Base-by-base conservation (phyloP, 2,113 vertebrate genomes). In the Trematocara unimaculatum region DNA sequence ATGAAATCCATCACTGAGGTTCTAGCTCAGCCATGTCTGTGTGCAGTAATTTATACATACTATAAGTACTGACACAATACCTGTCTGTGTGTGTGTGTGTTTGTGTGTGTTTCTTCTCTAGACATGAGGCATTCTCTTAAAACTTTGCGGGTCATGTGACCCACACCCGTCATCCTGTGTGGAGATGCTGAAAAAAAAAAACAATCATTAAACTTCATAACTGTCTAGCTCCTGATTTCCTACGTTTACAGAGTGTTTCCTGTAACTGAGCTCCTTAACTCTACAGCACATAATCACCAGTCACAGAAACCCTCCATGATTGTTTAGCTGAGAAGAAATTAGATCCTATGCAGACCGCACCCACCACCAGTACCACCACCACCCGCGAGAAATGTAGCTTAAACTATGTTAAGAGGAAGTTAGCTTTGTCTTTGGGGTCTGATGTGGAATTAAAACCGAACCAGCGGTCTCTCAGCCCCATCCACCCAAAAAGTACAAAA, bases 401-500 rank as follows among this genome's bases (percentile, higher is more conserved):
- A 3, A 20, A 87, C 83, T 54, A 87, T 70, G 79, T 74, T 89
- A 88, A 85, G 78, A 56, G 18, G 33, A 81, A 64, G 9, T 78
- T 87, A 67, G 53, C 74, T 51, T 86, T 56, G 49, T 72, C n/a
- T 84, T 53, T 54, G 70, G 83, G 91, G 88, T 88, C 91, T 93
- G 87, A 86, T 8, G 86, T 88, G 88, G 74, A 91, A 93, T 77
- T 83, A 54, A 72, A 92, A 96, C 96, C 94, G 96, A 95, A 92
- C 96, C 96, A 95, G 96, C 96, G 94, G 96, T 33, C 51, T 91
- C 89, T 94, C 87, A 89, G 90, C 92, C 93, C 92, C 89, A 40
- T 86, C 62, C 82, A 54, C 93, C 92, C 55, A 54, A 84, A 86
- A 89, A 91, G 87, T 87, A 91, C 12, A 91, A 90, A 94, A 92